Evolutionary conservation across 2,797 vertebrate genomes (phyloP).

Genomic region (Lagocephalus sceleratus): DNA sequence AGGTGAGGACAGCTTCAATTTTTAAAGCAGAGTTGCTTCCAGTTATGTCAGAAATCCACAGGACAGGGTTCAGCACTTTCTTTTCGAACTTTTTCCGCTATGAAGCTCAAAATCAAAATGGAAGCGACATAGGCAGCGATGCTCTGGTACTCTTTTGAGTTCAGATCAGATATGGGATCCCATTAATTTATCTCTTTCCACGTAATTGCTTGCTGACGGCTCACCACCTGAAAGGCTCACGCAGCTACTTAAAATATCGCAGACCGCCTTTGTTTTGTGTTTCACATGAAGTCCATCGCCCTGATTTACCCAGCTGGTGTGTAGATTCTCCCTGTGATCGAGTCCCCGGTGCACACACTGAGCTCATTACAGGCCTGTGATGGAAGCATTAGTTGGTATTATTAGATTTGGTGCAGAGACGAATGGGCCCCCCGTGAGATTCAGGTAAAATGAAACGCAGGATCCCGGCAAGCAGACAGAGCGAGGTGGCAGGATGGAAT

Average conservation of each 20-base stretch:
- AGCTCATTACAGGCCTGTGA: constrained; percentile 54
- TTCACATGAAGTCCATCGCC: constrained; percentile 37
- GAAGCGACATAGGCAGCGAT: background rate
- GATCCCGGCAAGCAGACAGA: constrained; percentile 28
- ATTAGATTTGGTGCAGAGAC: constrained; percentile 56
- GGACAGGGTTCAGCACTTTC: background rate
- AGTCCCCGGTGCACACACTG: constrained; percentile 29
- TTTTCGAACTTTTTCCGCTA: background rate
- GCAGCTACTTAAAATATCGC: constrained; percentile 35
- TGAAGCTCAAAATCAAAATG: background rate
- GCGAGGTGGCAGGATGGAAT: constrained; percentile 11
- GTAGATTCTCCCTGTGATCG: constrained; percentile 36
- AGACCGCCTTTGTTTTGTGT: constrained; percentile 38
- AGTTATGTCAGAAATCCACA: constrained; percentile 17
- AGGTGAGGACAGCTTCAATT: constrained; percentile 22
- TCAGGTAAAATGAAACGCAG: constrained; percentile 48
- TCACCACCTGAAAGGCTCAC: constrained; percentile 39
- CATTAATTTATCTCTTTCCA: constrained; percentile 24
- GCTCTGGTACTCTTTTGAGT: background rate
- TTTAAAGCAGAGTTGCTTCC: constrained; percentile 31
- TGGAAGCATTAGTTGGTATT: constrained; percentile 55
- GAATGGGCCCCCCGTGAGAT: constrained; percentile 44
- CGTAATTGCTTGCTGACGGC: constrained; percentile 7
- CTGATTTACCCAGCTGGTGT: constrained; percentile 44
- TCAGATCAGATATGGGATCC: constrained; percentile 19